These are phyloP conservation scores for Chloroceryle aenea DNA, from an alignment of 2,113 vertebrate genomes.

Conservation along the genomic window DNA sequence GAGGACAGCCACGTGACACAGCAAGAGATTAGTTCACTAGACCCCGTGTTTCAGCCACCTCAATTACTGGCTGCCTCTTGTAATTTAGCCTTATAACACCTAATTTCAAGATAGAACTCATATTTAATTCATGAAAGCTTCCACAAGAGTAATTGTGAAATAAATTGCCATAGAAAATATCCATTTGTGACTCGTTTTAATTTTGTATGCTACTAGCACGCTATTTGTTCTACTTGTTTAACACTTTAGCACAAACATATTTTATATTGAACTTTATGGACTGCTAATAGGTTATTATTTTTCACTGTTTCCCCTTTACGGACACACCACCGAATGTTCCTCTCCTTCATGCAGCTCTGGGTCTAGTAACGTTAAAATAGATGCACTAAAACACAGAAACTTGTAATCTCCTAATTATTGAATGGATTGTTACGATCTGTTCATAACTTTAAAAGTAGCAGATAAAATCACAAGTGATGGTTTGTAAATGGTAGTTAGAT, in stretches of 20 bases:
- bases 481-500: conserved; percentile 80
- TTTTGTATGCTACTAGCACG: conserved; percentile 83
- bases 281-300: conserved; percentile 62
- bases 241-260: conserved; percentile 84
- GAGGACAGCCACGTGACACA: conserved; percentile 84
- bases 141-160: conserved; percentile 98
- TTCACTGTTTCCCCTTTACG: conserved; percentile 44
- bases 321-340: conserved; percentile 27
- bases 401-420: conserved; percentile 79
- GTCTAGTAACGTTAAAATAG: conserved; percentile 24
- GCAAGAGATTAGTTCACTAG: conserved; percentile 97
- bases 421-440: conserved; percentile 69
- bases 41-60: conserved; percentile 93
- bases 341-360: conserved; percentile 53
- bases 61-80: conserved; percentile 99
- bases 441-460: conserved; percentile 79
- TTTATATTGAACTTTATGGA: conserved; percentile 78
- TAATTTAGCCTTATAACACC: conserved; percentile 99
- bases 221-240: conserved; percentile 85
- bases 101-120: conserved; percentile 99
- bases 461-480: conserved; percentile 76
- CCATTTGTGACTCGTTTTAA: conserved; percentile 91
- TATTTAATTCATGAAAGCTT: conserved; percentile 99
- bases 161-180: conserved; percentile 97
- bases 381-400: conserved; percentile 62